Conservation (phyloP, 2,797 vertebrate genomes). For the Gobio occitaniae region DNA sequence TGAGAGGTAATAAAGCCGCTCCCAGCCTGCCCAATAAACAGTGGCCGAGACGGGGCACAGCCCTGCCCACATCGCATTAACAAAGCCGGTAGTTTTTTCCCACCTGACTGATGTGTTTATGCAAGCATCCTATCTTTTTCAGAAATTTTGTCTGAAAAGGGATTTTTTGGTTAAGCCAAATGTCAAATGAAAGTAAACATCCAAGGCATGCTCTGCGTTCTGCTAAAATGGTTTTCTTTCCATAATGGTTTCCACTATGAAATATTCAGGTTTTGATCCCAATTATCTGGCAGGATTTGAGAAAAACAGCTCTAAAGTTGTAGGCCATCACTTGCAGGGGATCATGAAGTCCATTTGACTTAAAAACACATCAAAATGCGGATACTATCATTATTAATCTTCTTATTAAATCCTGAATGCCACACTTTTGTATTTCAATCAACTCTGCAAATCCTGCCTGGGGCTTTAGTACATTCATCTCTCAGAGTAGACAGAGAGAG, state of each 20-base stretch:
- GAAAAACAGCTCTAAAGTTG: slow-evolving; percentile 57
- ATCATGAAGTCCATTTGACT: slow-evolving; percentile 70
- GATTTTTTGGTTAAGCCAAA: slow-evolving; percentile 73
- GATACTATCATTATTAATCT: slow-evolving; percentile 77
- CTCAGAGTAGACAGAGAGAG: slow-evolving; percentile 47
- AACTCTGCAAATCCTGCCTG: slow-evolving; percentile 72
- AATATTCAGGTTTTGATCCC: slow-evolving; percentile 70
- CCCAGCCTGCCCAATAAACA: slow-evolving; percentile 57
- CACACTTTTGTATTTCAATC: slow-evolving; percentile 80
- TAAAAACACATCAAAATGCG: slow-evolving; percentile 71
- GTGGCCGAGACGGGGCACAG: slow-evolving; percentile 35
- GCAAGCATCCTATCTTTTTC: neutral
- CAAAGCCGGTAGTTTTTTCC: neutral
- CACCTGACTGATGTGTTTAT: neutral
- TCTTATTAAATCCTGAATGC: slow-evolving; percentile 79
- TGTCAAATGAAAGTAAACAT: slow-evolving; percentile 63
- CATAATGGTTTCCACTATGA: slow-evolving; percentile 67
- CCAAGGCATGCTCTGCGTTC: slow-evolving; percentile 60
- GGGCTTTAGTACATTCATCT: slow-evolving; percentile 64
- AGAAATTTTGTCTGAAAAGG: slow-evolving; percentile 58
- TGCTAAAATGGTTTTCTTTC: slow-evolving; percentile 70
- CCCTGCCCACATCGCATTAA: slow-evolving; percentile 54
- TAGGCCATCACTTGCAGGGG: slow-evolving; percentile 63
- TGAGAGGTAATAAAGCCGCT: slow-evolving; percentile 64
- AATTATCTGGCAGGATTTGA: slow-evolving; percentile 73